Evolutionary conservation across 2,113 vertebrate genomes (phyloP).

Genomic region (Brevimyrus niger): DNA sequence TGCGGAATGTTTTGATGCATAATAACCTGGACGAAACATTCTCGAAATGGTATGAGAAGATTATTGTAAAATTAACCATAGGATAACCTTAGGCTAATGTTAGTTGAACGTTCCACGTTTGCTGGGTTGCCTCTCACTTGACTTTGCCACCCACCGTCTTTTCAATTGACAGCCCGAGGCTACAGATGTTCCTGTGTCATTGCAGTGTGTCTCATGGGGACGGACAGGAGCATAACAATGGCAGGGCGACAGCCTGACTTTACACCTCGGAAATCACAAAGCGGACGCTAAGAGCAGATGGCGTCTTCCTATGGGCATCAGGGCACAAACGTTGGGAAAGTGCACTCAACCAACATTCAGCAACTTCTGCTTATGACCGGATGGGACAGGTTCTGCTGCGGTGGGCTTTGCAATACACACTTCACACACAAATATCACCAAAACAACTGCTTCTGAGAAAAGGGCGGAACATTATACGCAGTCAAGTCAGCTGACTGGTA

Average conservation of each 20-base stretch:
- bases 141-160: background rate
- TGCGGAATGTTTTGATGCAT: background rate
- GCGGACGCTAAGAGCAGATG: background rate
- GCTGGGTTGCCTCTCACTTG: background rate
- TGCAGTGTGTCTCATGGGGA: background rate
- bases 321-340: background rate
- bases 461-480: background rate
- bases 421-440: background rate
- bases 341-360: background rate
- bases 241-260: background rate
- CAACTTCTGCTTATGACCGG: background rate
- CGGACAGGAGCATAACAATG: background rate
- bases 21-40: background rate
- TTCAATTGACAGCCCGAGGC: background rate
- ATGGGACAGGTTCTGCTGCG: background rate
- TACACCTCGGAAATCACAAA: background rate
- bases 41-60: background rate
- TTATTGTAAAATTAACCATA: background rate
- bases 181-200: background rate
- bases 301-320: background rate
- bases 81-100: background rate
- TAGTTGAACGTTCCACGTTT: background rate
- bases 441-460: background rate
- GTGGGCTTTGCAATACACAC: background rate
- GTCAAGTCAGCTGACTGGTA: background rate